Evolutionary conservation across 1,140 invertebrate species (phyloP), one percentile per base, ranked within the genome.

Genomic region (Ylistrum balloti): DNA sequence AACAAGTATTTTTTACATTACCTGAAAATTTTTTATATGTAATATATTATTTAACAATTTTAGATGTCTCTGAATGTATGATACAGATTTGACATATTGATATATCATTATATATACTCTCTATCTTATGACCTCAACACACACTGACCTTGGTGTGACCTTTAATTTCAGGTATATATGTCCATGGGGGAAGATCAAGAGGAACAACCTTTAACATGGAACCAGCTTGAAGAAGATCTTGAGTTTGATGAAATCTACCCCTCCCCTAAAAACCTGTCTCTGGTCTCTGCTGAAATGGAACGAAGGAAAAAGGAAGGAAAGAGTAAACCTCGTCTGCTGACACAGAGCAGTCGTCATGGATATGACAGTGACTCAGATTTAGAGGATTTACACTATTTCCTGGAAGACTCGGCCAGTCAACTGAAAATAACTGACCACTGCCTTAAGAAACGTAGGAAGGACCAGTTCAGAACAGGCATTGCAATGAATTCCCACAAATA

Each of bases 321-420:
- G 33, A 85, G 20, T 33, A 48, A 20, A 85, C n/a, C 85, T 88
- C 34, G 33, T 33, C n/a, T 89, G 22, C 88, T 85, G 74, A 87
- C 88, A 32, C 88, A 91, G 33, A 88, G 90, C 33, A 90, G 89
- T 41, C 74, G 48, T 48, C 91, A 91, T 33, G 91, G 93, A 33
- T 94, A 95, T 33, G 97, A 97, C 91, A 97, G 97, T 48, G 97
- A 97, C 92, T 97, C 97, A n/a, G 97, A 98, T 95, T 93, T 97
- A 38, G 97, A 97, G 89, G 97, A 97, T 92, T 96, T 97, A 86
- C 96, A 97, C 41, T 96, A 97, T 93, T 95, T 97, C 32, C 95
- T 97, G 20, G 94, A 97, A 56, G 97, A 97, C 89, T 97, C 97
- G 11, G 95, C 96, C 85, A 96, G 96, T 45, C 97, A 97, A 88